Conservation (phyloP, 2,888 invertebrate genomes). For the Stenoptilia bipunctidactyla region DNA sequence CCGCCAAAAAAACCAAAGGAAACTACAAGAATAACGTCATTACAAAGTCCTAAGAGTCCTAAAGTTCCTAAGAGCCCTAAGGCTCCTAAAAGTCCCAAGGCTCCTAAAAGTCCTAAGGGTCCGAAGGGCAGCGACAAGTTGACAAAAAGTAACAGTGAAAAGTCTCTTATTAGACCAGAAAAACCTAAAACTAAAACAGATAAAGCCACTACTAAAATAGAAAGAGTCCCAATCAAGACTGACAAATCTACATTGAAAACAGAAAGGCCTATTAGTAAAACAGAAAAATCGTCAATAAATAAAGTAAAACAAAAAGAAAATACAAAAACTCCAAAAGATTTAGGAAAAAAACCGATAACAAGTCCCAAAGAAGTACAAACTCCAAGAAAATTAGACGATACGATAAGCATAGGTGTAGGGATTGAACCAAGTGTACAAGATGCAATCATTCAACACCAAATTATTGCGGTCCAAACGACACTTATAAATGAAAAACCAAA, state of each 20-base stretch:
- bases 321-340: neutral
- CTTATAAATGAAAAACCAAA: too few relatives aligned
- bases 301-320: conserved; percentile 10
- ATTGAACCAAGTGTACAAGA: neutral
- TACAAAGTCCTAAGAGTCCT: too few relatives aligned
- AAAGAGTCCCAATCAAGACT: conserved; percentile 5
- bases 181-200: conserved; percentile 22
- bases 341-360: neutral
- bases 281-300: conserved; percentile 2
- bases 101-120: too few relatives aligned
- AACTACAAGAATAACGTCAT: conserved; percentile 24
- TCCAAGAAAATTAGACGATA: neutral
- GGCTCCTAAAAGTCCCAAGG: too few relatives aligned
- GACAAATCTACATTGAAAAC: conserved; percentile 7
- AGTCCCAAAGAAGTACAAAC: neutral
- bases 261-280: neutral
- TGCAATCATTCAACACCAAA: neutral
- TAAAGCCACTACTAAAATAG: conserved; percentile 36
- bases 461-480: too few relatives aligned
- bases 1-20: conserved; percentile 33
- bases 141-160: conserved; percentile 10
- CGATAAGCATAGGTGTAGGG: neutral
- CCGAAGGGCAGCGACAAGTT: too few relatives aligned
- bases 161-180: conserved; percentile 16
- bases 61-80: too few relatives aligned